Evolutionary conservation across 2,888 invertebrate species (phyloP).

Genomic region (Tryphoninae sp.): DNA sequence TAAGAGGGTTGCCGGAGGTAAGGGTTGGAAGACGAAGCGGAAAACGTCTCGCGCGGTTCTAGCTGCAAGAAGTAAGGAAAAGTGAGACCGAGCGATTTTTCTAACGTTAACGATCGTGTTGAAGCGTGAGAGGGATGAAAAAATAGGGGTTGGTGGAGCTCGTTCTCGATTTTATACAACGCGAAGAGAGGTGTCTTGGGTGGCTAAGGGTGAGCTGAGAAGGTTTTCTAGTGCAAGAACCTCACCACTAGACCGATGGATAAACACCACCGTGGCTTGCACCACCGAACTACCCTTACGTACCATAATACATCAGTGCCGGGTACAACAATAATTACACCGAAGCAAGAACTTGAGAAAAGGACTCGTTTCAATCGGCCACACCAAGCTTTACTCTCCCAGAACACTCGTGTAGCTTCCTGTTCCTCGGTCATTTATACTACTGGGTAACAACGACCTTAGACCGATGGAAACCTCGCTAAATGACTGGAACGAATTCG

Average conservation of each 20-base stretch:
- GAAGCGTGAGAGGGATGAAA: slow-evolving; percentile 19
- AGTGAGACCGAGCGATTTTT: slow-evolving; percentile 60
- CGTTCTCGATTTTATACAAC: slow-evolving; percentile 38
- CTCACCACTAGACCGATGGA: slow-evolving; percentile 38
- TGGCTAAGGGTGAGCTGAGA: background rate
- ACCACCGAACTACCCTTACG: slow-evolving; percentile 35
- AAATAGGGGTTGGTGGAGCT: background rate
- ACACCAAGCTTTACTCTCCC: background rate
- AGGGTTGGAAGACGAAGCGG: background rate
- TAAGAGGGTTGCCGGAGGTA: background rate
- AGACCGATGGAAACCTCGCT: slow-evolving; percentile 12
- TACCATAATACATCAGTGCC: slow-evolving; percentile 70
- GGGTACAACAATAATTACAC: slow-evolving; percentile 72
- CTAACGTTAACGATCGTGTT: slow-evolving; percentile 62
- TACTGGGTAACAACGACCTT: background rate
- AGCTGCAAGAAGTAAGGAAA: slow-evolving; percentile 33
- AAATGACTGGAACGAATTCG: slow-evolving; percentile 20
- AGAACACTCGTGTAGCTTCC: slow-evolving; percentile 18
- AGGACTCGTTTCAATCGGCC: slow-evolving; percentile 50
- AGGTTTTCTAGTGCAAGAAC: slow-evolving; percentile 38
- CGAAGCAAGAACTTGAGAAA: slow-evolving; percentile 65
- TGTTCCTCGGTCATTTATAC: background rate
- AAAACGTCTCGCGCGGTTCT: background rate
- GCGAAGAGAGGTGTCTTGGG: background rate
- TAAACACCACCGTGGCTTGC: slow-evolving; percentile 52